phyloP scores from a whole-genome alignment of 2,888 invertebrate species.

The Thysanoteuthis rhombus region DNA sequence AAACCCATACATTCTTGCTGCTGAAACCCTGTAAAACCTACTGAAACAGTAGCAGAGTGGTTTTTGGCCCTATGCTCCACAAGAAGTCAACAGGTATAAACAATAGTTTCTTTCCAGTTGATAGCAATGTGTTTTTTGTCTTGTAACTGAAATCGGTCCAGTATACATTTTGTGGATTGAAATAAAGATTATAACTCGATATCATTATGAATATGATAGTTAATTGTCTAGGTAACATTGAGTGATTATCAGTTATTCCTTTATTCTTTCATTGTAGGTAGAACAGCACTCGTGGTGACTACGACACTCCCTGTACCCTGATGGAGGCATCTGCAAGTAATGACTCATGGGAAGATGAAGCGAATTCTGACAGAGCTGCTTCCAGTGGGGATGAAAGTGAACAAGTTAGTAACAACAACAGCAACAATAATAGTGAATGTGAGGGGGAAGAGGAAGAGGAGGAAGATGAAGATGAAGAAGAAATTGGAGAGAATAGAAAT shows the following conservation, averaged over 20 bases:
- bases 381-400: constrained; percentile 29
- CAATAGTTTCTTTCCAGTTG: too few species aligned
- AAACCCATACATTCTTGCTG: too few species aligned
- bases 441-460: constrained; percentile 19
- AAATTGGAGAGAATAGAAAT: constrained; percentile 13
- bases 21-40: too few species aligned
- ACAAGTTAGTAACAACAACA: constrained; percentile 23
- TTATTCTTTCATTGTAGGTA: not conserved
- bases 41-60: too few species aligned
- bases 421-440: not conserved
- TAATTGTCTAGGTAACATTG: too few species aligned
- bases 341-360: constrained; percentile 24
- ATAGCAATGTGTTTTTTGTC: too few species aligned
- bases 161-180: too few species aligned
- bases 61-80: too few species aligned
- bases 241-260: not conserved
- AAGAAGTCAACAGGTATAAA: too few species aligned
- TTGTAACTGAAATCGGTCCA: too few species aligned
- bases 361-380: constrained; percentile 14
- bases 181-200: too few species aligned
- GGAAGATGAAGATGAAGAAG: not conserved
- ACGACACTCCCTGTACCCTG: not conserved
- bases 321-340: constrained; percentile 23
- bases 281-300: not conserved
- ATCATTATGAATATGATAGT: not conserved